phyloP scores from a whole-genome alignment of 2,797 vertebrate species.

The Brotula barbata region DNA sequence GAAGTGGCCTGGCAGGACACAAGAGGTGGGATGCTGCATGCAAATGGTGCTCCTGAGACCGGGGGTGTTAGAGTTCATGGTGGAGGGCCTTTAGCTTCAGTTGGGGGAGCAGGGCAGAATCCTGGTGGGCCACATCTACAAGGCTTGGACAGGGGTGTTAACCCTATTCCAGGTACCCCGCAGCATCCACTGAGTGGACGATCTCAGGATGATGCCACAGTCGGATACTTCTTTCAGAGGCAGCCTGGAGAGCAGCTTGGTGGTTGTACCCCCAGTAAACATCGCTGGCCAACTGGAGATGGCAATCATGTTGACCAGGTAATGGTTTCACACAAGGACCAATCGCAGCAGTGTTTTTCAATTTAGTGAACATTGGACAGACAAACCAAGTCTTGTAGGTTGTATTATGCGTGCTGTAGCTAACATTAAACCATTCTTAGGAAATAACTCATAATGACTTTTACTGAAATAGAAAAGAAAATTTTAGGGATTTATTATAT shows the following conservation, averaged over 20 bases:
- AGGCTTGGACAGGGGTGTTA: slow-evolving; percentile 73
- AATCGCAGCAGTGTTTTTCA: background rate
- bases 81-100: slow-evolving; percentile 66
- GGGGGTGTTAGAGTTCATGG: slow-evolving; percentile 70
- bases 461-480: no score
- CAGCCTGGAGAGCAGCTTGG: slow-evolving; percentile 78
- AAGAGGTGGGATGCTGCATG: slow-evolving; percentile 80
- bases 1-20: slow-evolving; percentile 86
- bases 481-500: no score
- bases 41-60: slow-evolving; percentile 76
- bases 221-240: slow-evolving; percentile 82
- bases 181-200: slow-evolving; percentile 75
- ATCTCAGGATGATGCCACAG: slow-evolving; percentile 79
- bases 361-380: background rate
- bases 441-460: no score
- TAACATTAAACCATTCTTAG: no score
- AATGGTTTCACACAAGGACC: background rate
- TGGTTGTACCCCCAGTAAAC: slow-evolving; percentile 73
- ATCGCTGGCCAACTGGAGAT: slow-evolving; percentile 77
- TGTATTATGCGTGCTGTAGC: no score
- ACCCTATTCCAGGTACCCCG: slow-evolving; percentile 67
- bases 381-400: no score
- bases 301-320: slow-evolving; percentile 71
- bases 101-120: slow-evolving; percentile 64
- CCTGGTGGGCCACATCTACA: slow-evolving; percentile 69